Base-by-base conservation (phyloP, 2,888 invertebrate genomes). In the Fragum sueziense region DNA sequence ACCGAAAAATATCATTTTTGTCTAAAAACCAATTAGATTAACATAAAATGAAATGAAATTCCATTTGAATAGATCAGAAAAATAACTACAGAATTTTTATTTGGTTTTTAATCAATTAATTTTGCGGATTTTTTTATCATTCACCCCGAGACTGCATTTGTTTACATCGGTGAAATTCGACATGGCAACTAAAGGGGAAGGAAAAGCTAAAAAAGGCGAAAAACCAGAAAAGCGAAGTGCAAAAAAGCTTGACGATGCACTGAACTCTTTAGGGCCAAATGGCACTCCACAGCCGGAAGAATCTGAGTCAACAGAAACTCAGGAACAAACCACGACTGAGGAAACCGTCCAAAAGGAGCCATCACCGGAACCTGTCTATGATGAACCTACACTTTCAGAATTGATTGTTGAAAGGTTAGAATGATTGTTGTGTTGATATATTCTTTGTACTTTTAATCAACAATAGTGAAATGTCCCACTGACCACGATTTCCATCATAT, bases 401-500 rank as follows among this genome's bases (percentile, higher is more conserved):
- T 84, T 92, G 6, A 92, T 92, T 37, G 90, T 92, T 34, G 88
- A 90, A 82, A 88, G 89, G 92, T 91, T n/a, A n/a, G 76, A n/a
- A 61, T 70, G 17, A 20, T 54, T 37, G 37, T 37, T 37, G 14
- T 37, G 14, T 37, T 37, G 22, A 37, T n/a, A n/a, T n/a, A n/a
- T n/a, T n/a, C n/a, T n/a, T n/a, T n/a, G n/a, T n/a, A n/a, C n/a
- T n/a, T n/a, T n/a, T n/a, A n/a, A n/a, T n/a, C n/a, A n/a, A n/a
- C n/a, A n/a, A n/a, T n/a, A n/a, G n/a, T n/a, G n/a, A n/a, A n/a
- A n/a, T n/a, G n/a, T n/a, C n/a, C n/a, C n/a, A n/a, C n/a, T n/a
- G n/a, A n/a, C n/a, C n/a, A n/a, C n/a, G n/a, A n/a, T n/a, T n/a
- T n/a, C n/a, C n/a, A n/a, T n/a, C n/a, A n/a, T n/a, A n/a, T n/a